Conservation (phyloP, 1,140 invertebrate genomes). For the Eubasilissa regina region DNA sequence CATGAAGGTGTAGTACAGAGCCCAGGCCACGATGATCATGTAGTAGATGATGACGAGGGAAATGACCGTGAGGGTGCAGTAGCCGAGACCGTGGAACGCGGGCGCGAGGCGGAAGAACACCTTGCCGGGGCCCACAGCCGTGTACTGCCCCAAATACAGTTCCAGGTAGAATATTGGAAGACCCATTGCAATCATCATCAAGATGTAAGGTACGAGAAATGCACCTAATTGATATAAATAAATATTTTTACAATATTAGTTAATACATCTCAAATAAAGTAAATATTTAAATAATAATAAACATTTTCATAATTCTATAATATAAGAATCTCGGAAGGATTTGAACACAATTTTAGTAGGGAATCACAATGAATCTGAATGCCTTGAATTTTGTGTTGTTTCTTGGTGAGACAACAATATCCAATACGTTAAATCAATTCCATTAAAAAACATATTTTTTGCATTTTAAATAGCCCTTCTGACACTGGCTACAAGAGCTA, state of each 20-base stretch:
- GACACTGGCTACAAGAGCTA: too few species aligned
- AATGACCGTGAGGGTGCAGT: conserved; percentile 83
- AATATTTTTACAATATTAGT: neutral
- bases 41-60: conserved; percentile 87
- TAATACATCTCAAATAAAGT: too few species aligned
- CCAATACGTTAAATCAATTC: too few species aligned
- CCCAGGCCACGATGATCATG: conserved; percentile 88
- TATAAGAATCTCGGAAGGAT: too few species aligned
- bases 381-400: too few species aligned
- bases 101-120: conserved; percentile 76
- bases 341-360: too few species aligned
- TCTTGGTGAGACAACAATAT: too few species aligned
- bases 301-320: too few species aligned
- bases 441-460: too few species aligned
- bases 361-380: too few species aligned
- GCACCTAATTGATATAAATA: conserved; percentile 74
- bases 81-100: conserved; percentile 76
- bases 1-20: conserved; percentile 82
- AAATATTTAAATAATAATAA: too few species aligned
- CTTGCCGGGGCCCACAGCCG: conserved; percentile 74
- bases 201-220: conserved; percentile 85
- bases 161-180: conserved; percentile 85
- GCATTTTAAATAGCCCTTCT: too few species aligned
- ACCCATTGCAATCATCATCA: conserved; percentile 85
- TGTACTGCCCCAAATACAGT: conserved; percentile 78